Evolutionary conservation across 2,888 invertebrate species (phyloP).

Genomic region (Noctuana brunneofusca): DNA sequence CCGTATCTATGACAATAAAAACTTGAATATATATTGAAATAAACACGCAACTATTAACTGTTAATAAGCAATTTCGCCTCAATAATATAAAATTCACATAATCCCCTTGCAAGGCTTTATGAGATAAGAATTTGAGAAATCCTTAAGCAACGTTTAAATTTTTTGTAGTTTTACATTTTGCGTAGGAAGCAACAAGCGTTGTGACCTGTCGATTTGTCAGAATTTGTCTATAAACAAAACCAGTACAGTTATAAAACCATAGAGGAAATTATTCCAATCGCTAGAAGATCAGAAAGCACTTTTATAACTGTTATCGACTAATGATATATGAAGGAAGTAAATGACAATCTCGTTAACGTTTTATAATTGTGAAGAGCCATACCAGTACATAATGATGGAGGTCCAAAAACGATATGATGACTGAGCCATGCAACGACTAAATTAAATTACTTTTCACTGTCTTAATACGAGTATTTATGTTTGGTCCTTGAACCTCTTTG

Average conservation of each 20-base stretch:
- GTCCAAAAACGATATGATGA: too few relatives aligned
- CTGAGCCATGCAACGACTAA: too few relatives aligned
- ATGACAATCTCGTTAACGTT: background rate
- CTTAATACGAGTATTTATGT: too few relatives aligned
- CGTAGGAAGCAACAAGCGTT: background rate
- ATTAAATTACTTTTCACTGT: too few relatives aligned
- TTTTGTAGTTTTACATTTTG: background rate
- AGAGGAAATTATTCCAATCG: background rate
- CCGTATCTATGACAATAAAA: too few relatives aligned
- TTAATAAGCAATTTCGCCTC: background rate
- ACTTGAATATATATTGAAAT: background rate
- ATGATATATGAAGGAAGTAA: background rate
- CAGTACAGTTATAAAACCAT: background rate
- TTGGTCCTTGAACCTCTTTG: too few relatives aligned
- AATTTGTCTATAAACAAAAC: background rate
- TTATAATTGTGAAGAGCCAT: background rate
- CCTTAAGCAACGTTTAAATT: background rate
- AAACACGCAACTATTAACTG: background rate
- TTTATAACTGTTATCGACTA: background rate
- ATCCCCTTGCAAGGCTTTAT: conserved; percentile 1
- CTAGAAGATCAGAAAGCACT: background rate
- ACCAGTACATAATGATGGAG: background rate
- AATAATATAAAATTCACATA: background rate
- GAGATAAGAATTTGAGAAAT: background rate
- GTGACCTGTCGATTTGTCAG: background rate